Percentiles rank a stretch among this genome's conserved stretches.
phyloP scores from a whole-genome alignment of 2,888 invertebrate genomes.

The Odontocerum albicorne region DNA sequence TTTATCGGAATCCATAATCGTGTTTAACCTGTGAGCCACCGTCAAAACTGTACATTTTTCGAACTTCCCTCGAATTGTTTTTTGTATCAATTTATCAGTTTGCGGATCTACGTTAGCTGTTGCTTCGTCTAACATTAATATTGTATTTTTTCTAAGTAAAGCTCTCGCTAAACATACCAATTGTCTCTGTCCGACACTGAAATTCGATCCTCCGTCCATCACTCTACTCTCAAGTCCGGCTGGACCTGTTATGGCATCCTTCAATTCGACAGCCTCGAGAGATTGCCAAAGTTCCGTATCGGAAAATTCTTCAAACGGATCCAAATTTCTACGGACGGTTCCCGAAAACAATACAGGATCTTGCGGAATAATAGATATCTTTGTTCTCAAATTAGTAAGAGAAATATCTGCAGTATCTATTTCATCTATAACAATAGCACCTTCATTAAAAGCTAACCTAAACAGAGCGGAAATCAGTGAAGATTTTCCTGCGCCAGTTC shows the following conservation, averaged over 20 bases:
- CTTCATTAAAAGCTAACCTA: constrained; percentile 64
- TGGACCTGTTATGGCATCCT: constrained; percentile 50
- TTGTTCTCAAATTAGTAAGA: constrained; percentile 51
- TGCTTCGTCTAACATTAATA: constrained; percentile 71
- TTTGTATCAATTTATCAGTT: constrained; percentile 72
- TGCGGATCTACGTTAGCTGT: constrained; percentile 71
- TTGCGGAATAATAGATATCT: constrained; percentile 71
- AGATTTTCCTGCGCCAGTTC: constrained; percentile 77
- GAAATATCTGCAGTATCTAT: constrained; percentile 60
- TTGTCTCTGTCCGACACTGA: constrained; percentile 72
- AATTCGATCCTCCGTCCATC: constrained; percentile 64
- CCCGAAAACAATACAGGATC: constrained; percentile 82
- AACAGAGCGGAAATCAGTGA: constrained; percentile 71
- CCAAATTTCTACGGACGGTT: constrained; percentile 72
- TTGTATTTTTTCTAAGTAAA: constrained; percentile 62
- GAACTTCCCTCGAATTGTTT: constrained; percentile 70
- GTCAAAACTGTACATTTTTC: constrained; percentile 73
- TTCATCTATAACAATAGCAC: constrained; percentile 65
- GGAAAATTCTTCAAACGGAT: constrained; percentile 70
- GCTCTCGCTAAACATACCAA: constrained; percentile 70
- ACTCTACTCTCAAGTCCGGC: constrained; percentile 58
- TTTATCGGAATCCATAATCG: constrained; percentile 65
- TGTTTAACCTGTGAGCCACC: constrained; percentile 78
- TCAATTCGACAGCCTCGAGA: constrained; percentile 66
- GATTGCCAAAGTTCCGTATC: constrained; percentile 73